phyloP scores from a whole-genome alignment of 2,888 invertebrate species.

The Caenorhabditis zanzibari region DNA sequence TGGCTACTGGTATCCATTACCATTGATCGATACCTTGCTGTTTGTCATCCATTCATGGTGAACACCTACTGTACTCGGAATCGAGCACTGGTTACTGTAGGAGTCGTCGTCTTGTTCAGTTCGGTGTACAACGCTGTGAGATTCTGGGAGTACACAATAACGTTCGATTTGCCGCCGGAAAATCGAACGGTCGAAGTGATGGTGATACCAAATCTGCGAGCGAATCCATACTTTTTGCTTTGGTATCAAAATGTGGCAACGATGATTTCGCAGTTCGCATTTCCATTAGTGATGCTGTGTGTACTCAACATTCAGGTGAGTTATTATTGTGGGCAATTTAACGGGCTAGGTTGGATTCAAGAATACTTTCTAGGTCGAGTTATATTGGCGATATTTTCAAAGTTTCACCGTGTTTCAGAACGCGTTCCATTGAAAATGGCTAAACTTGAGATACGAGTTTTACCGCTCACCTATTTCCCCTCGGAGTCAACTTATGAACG shows the following conservation, averaged over 20 bases:
- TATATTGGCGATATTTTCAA: too few relatives aligned
- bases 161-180: constrained; percentile 10
- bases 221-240: constrained; percentile 60
- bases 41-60: constrained; percentile 82
- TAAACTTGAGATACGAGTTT: too few relatives aligned
- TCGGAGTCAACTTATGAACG: too few relatives aligned
- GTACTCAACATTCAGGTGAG: constrained; percentile 78
- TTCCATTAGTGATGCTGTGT: constrained; percentile 79
- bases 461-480: too few relatives aligned
- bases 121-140: constrained; percentile 81
- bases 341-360: background rate
- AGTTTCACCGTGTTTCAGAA: too few relatives aligned
- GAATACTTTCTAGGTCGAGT: too few relatives aligned
- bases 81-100: constrained; percentile 77
- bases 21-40: constrained; percentile 82
- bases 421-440: too few relatives aligned
- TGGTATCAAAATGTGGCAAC: constrained; percentile 80
- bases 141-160: constrained; percentile 81
- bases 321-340: too few relatives aligned
- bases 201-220: constrained; percentile 66
- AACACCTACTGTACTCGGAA: constrained; percentile 79
- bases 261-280: constrained; percentile 78
- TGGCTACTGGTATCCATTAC: constrained; percentile 80
- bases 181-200: constrained; percentile 49
- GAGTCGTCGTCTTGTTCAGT: constrained; percentile 76